phyloP scores from a whole-genome alignment of 2,113 vertebrate genomes.

The Lates calcarifer region DNA sequence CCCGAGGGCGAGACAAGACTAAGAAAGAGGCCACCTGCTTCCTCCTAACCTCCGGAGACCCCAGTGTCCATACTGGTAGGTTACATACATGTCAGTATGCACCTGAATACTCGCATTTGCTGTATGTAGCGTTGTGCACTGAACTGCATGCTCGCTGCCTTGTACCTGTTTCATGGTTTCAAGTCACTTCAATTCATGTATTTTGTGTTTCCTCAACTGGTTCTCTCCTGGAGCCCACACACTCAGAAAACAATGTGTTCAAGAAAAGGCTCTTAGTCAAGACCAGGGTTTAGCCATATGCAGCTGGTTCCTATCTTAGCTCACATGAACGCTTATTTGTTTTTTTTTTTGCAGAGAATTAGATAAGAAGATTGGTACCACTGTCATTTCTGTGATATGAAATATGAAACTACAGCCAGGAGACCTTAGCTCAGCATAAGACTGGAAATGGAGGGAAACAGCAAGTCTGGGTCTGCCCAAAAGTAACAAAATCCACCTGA shows the following conservation, averaged over 20 bases:
- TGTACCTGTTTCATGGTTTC: background rate
- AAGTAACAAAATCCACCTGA: no score
- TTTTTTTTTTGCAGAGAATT: background rate
- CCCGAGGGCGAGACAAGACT: conserved; percentile 89
- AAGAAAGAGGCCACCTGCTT: conserved; percentile 95
- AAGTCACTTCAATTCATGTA: background rate
- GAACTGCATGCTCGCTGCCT: background rate
- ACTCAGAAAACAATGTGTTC: background rate
- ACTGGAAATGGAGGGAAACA: no score
- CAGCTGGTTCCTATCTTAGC: background rate
- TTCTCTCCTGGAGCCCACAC: no score
- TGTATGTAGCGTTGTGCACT: background rate
- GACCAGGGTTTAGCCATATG: background rate
- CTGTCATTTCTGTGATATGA: no score
- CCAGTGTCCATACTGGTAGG: conserved; percentile 89
- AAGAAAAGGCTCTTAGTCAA: background rate
- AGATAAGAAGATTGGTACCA: no score
- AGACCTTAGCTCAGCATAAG: no score
- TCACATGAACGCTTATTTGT: background rate
- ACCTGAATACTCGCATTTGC: background rate
- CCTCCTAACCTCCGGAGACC: conserved; percentile 88
- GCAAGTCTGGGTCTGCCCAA: no score
- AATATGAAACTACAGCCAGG: no score
- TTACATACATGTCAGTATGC: background rate
- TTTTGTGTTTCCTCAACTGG: background rate